A percentile compares a stretch with the other conserved stretches of the same genome.
phyloP scores from a whole-genome alignment of 2,888 invertebrate species.

The Diachrysia chrysitis region DNA sequence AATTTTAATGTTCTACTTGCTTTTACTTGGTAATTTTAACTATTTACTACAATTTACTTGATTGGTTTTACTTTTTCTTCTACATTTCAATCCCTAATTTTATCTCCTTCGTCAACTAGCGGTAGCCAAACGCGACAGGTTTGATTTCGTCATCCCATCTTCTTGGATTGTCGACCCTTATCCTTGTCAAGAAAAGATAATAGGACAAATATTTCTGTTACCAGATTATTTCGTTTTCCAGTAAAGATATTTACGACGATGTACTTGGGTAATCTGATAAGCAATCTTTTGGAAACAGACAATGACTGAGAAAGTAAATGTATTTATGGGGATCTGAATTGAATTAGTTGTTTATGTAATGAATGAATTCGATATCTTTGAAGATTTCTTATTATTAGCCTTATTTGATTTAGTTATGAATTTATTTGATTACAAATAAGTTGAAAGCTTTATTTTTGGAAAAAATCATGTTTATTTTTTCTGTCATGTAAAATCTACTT shows the following conservation, averaged over 20 bases:
- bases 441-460: neutral
- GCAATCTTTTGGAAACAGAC: neutral
- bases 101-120: neutral
- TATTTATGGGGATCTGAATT: neutral
- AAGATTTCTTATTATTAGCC: neutral
- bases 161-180: neutral
- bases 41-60: neutral
- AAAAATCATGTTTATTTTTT: neutral
- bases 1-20: too few relatives aligned
- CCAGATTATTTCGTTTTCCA: neutral
- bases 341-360: neutral
- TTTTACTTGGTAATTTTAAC: too few relatives aligned
- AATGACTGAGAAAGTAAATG: neutral
- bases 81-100: neutral
- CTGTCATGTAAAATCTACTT: neutral
- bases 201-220: constrained; percentile 4
- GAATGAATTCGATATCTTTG: neutral
- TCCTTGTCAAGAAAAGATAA: constrained; percentile 2
- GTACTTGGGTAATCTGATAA: neutral
- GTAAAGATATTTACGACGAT: neutral
- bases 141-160: constrained; percentile 1
- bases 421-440: neutral
- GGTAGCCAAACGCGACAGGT: neutral
- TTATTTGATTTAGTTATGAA: neutral
- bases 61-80: neutral